Evolutionary conservation across 2,797 vertebrate species (phyloP), one percentile per base, ranked within the genome.

Genomic region (Brachymystax lenok): DNA sequence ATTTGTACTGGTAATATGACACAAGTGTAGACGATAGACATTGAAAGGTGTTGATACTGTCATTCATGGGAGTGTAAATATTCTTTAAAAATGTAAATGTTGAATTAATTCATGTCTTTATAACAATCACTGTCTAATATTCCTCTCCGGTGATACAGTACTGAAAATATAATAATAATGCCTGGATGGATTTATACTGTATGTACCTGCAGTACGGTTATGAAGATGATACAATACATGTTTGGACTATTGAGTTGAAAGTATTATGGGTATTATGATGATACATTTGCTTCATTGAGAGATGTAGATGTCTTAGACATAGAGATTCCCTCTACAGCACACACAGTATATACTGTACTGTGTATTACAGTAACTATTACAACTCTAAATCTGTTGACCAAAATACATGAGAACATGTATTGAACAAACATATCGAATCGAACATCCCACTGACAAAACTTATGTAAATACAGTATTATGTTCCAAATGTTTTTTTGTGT

Each of bases 31-130:
- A 51, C 66, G 78, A 77, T 85, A 83, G 73, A 82, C 83, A 69
- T 78, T 67, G 71, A 79, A 88, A 84, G 59, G 70, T 81, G 84
- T 89, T 76, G 79, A 64, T 81, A 71, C 75, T 73, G 72, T 82
- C 77, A 70, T 79, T 81, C 59, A 63, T 76, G 0, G 10, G 71
- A 79, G 8, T 93, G 90, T 92, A 91, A 88, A 91, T 91, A 92
- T 76, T 78, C 69, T 87, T 86, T 85, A 82, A 77, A 63, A 69
- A 85, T 89, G 84, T 90, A 85, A 83, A 86, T 85, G 87, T 87
- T 79, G 83, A 80, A 79, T 70, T 88, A 54, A 79, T 70, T 88
- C 35, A 72, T 79, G 80, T 82, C 79, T 92, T 90, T 85, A 80
- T 91, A 88, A 88, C 16, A 74, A 74, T 64, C 21, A 76, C 24